These are phyloP conservation scores for Chironomus tentans DNA, from an alignment of 2,888 invertebrate genomes.

Conservation along the genomic window DNA sequence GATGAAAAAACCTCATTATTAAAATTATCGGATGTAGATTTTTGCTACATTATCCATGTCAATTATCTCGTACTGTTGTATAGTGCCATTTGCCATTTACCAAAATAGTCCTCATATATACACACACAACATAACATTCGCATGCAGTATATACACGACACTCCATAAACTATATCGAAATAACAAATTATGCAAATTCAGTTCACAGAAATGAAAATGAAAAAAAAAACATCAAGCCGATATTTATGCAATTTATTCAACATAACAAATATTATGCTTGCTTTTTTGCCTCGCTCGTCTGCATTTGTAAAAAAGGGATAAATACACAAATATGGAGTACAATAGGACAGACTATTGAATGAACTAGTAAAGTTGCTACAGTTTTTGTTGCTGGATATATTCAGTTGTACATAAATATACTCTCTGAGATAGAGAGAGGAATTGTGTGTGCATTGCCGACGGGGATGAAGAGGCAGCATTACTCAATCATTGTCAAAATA, in stretches of 20 bases:
- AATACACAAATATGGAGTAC: too few relatives aligned
- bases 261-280: constrained; percentile 14
- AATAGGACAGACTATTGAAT: too few relatives aligned
- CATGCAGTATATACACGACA: not conserved
- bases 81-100: not conserved
- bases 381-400: not conserved
- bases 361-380: not conserved
- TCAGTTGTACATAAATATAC: not conserved
- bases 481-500: constrained; percentile 27
- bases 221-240: constrained; percentile 13
- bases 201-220: not conserved
- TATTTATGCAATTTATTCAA: constrained; percentile 25
- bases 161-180: constrained; percentile 7
- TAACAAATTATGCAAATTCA: constrained; percentile 25
- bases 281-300: not conserved
- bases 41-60: too few relatives aligned
- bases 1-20: too few relatives aligned
- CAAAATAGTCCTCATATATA: not conserved
- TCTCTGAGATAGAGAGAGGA: too few relatives aligned
- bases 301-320: too few relatives aligned
- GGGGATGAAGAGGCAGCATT: constrained; percentile 7
- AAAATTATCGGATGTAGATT: too few relatives aligned
- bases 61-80: too few relatives aligned
- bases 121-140: not conserved
- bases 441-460: not conserved